Percentiles rank a stretch among this genome's conserved stretches.
Evolutionary conservation across 2,797 vertebrate species (phyloP).

Genomic region (Melanotaenia boesemani): DNA sequence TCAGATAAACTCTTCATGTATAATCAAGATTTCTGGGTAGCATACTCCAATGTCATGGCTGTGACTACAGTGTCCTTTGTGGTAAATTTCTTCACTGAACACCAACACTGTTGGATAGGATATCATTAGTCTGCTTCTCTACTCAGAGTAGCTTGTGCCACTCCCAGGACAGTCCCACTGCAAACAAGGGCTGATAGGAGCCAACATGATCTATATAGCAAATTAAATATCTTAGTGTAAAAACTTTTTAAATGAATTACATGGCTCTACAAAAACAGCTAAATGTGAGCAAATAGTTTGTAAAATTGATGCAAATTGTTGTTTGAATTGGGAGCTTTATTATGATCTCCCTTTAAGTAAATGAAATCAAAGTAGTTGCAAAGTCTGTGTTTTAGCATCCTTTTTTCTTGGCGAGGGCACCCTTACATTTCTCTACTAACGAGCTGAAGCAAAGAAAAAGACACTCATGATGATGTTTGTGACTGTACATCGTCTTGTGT

Average conservation of each 20-base stretch:
- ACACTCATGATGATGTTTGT: neutral
- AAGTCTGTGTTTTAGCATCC: constrained; percentile 47
- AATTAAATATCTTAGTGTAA: neutral
- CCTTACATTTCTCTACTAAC: neutral
- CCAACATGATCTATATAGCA: no score
- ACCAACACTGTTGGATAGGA: no score
- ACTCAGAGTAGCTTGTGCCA: no score
- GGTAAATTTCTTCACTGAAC: no score
- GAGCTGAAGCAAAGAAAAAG: neutral
- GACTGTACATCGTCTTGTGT: neutral
- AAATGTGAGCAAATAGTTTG: constrained; percentile 21
- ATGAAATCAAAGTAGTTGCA: constrained; percentile 23
- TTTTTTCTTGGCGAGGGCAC: constrained; percentile 49
- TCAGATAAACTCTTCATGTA: no score
- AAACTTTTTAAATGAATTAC: constrained; percentile 9
- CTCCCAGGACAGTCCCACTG: no score
- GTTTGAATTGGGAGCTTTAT: no score
- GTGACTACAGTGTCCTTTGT: no score
- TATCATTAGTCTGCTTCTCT: no score
- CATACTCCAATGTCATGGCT: no score
- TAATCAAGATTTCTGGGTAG: no score
- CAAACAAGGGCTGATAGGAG: no score
- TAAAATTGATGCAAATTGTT: constrained; percentile 16
- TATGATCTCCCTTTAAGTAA: constrained; percentile 9
- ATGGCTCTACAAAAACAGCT: constrained; percentile 8